phyloP scores from a whole-genome alignment of 2,113 vertebrate genomes.

The Chlorodrepanis virens region DNA sequence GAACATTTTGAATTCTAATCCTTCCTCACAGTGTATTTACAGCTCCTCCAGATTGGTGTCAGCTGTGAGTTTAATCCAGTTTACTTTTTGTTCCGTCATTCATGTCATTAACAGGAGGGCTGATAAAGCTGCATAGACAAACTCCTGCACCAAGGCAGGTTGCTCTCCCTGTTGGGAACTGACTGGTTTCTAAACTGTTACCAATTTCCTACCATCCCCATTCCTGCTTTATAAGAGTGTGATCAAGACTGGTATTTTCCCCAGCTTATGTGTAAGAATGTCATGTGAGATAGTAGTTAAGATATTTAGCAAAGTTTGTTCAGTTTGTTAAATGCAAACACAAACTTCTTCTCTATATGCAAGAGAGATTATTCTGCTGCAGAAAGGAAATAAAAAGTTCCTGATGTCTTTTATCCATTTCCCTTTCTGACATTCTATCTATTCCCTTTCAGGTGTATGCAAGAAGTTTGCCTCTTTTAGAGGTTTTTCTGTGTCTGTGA shows the following conservation, averaged over 20 bases:
- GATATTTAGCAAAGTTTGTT: not conserved
- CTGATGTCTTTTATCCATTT: not conserved
- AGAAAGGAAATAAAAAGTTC: not conserved
- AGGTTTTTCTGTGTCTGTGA: not conserved
- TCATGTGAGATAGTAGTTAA: not conserved
- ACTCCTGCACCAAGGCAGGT: not conserved
- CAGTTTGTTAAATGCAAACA: not conserved
- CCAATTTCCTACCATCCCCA: not conserved
- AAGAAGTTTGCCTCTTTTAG: not conserved
- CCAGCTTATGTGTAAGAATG: not conserved
- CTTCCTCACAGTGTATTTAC: constrained; percentile 20
- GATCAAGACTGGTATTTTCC: not conserved
- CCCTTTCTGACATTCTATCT: not conserved
- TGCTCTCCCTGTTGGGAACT: not conserved
- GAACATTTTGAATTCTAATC: constrained; percentile 4
- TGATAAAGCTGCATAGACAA: not conserved
- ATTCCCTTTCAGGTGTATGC: not conserved
- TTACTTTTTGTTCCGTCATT: not conserved
- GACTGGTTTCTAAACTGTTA: not conserved
- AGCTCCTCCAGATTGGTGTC: constrained; percentile 12
- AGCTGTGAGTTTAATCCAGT: constrained; percentile 50
- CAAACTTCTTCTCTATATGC: not conserved
- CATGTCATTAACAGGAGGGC: not conserved
- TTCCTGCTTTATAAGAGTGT: not conserved
- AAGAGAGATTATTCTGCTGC: not conserved